These are phyloP conservation scores for Glyptemys insculpta DNA, from an alignment of 2,797 vertebrate genomes.

Conservation along the genomic window DNA sequence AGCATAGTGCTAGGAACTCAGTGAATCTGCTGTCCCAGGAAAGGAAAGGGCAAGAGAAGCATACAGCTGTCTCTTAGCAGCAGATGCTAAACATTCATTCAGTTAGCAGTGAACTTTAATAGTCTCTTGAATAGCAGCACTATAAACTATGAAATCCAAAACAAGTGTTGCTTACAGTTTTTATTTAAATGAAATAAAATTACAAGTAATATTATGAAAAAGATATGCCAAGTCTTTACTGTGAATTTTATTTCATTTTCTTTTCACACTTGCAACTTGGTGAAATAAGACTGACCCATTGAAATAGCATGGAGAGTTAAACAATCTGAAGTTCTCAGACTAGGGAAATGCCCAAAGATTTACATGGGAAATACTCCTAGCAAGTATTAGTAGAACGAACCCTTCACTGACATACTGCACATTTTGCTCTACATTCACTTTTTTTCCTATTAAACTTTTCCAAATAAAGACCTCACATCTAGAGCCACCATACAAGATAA, in stretches of 20 bases:
- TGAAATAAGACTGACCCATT: background rate
- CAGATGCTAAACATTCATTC: too few relatives aligned
- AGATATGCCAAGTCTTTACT: background rate
- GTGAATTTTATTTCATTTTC: background rate
- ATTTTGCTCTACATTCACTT: too few relatives aligned
- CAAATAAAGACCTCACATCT: background rate
- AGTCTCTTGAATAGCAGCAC: too few relatives aligned
- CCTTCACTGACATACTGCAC: background rate
- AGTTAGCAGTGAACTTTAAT: background rate
- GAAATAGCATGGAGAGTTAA: too few relatives aligned
- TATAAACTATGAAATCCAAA: background rate
- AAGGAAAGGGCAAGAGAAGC: background rate
- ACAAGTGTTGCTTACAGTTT: background rate
- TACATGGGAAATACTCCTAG: accelerated
- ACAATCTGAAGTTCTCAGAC: background rate
- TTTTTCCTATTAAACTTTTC: background rate
- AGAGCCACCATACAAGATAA: too few relatives aligned
- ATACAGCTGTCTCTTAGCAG: too few relatives aligned
- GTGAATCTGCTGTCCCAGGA: background rate
- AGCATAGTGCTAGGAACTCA: background rate
- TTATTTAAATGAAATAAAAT: background rate
- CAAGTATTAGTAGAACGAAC: background rate
- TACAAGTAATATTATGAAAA: background rate
- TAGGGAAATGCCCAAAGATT: background rate
- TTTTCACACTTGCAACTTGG: background rate